Conservation (phyloP, 1,140 invertebrate species). For the Diabrotica undecimpunctata region DNA sequence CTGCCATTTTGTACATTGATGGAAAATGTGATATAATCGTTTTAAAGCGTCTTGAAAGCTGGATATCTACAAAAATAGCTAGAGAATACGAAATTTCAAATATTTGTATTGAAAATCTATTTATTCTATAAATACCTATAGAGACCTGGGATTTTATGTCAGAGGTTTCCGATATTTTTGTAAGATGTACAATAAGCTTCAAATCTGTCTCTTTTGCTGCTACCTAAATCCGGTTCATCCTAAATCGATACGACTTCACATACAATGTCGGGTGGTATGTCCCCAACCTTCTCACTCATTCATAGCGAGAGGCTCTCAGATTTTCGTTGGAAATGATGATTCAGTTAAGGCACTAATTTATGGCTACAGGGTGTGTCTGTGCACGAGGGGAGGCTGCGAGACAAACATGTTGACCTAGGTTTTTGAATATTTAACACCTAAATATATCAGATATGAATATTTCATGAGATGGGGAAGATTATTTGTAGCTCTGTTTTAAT, state of each 20-base stretch:
- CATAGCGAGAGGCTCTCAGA: slow-evolving; percentile 3
- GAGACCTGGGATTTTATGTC: too few species aligned
- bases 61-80: too few species aligned
- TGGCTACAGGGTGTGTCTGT: slow-evolving; percentile 5
- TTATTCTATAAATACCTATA: too few species aligned
- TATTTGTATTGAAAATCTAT: too few species aligned
- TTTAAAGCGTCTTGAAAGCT: too few species aligned
- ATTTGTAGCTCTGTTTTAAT: too few species aligned
- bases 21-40: too few species aligned
- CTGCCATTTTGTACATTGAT: too few species aligned
- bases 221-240: neutral
- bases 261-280: slow-evolving; percentile 1
- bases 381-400: neutral
- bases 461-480: neutral
- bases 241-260: slow-evolving; percentile 5
- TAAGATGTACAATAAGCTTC: too few species aligned
- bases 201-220: too few species aligned
- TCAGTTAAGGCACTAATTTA: slow-evolving; percentile 7
- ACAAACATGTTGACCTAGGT: neutral
- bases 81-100: too few species aligned
- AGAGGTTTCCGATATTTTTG: too few species aligned
- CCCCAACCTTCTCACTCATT: slow-evolving; percentile 14
- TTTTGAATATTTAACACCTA: neutral
- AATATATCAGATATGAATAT: neutral
- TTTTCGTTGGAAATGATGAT: slow-evolving; percentile 5